phyloP scores from a whole-genome alignment of 2,113 vertebrate species.

The Hassar affinis region DNA sequence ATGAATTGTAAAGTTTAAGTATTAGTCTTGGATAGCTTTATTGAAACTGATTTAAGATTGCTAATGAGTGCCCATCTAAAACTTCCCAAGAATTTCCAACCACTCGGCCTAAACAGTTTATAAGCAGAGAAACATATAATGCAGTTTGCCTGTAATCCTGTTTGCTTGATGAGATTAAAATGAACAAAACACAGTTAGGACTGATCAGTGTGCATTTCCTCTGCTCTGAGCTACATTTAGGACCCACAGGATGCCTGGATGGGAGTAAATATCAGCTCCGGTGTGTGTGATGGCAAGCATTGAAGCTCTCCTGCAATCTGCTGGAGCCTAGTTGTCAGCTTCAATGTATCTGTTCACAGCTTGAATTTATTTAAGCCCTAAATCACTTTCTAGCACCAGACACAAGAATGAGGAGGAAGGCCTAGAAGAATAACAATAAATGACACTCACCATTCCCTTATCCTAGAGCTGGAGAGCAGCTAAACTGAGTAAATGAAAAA shows the following conservation, averaged over 20 bases:
- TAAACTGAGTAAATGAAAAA: background rate
- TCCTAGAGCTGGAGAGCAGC: background rate
- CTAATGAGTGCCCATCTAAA: background rate
- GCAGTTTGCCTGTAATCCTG: constrained; percentile 27
- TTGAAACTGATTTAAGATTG: background rate
- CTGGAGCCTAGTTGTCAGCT: background rate
- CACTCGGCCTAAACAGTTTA: constrained; percentile 9
- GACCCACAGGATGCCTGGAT: constrained; percentile 23
- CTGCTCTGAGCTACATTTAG: constrained; percentile 22
- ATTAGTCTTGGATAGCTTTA: background rate
- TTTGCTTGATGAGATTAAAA: constrained; percentile 28
- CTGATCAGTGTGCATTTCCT: constrained; percentile 38
- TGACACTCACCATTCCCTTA: background rate
- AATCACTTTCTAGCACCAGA: background rate
- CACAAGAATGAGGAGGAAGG: background rate
- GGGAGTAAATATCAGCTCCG: constrained; percentile 18
- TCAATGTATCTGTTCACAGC: background rate
- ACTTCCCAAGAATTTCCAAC: constrained; percentile 7
- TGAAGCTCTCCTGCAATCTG: constrained; percentile 2
- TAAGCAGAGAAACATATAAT: constrained; percentile 34
- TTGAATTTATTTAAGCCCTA: background rate
- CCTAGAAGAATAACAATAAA: background rate
- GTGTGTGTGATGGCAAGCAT: background rate
- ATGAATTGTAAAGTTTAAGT: background rate
- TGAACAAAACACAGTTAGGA: constrained; percentile 37